phyloP scores from a whole-genome alignment of 2,888 invertebrate species.

The Globia sparganii region DNA sequence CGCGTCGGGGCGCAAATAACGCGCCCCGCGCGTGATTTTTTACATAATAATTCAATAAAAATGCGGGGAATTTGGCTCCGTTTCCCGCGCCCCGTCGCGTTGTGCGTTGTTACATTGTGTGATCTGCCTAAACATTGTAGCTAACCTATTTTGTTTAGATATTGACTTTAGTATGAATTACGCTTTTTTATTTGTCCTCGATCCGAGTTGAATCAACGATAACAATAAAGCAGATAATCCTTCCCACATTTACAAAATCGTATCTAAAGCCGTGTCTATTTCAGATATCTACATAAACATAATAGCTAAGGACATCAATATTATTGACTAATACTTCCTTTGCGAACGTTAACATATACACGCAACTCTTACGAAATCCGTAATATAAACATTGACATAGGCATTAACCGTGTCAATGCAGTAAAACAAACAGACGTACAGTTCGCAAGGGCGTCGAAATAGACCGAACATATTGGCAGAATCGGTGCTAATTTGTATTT shows the following conservation, averaged over 20 bases:
- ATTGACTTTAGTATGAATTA: background rate
- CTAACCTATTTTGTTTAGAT: slow-evolving; percentile 2
- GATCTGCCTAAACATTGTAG: background rate
- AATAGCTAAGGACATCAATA: slow-evolving; percentile 35
- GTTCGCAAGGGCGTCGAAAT: slow-evolving; percentile 78
- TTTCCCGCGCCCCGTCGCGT: background rate
- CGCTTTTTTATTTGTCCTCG: background rate
- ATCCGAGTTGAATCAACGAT: slow-evolving; percentile 40
- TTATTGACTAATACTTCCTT: slow-evolving; percentile 56
- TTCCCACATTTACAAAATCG: slow-evolving; percentile 8
- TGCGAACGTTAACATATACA: slow-evolving; percentile 59
- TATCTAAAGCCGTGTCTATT: slow-evolving; percentile 28
- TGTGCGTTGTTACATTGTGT: background rate
- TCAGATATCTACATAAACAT: slow-evolving; percentile 19
- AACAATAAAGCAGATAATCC: slow-evolving; percentile 27
- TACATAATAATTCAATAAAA: background rate
- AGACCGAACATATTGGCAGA: slow-evolving; percentile 67
- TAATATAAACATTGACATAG: slow-evolving; percentile 68
- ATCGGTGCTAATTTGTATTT: slow-evolving; percentile 58
- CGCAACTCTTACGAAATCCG: slow-evolving; percentile 70
- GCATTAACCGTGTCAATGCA: slow-evolving; percentile 73
- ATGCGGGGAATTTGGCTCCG: background rate
- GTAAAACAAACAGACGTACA: slow-evolving; percentile 70
- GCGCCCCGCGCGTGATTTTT: background rate
- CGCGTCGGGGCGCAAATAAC: background rate